A percentile compares a stretch with the other conserved stretches of the same genome.
Evolutionary conservation across 2,113 vertebrate species (phyloP).

Genomic region (Panthera leo): DNA sequence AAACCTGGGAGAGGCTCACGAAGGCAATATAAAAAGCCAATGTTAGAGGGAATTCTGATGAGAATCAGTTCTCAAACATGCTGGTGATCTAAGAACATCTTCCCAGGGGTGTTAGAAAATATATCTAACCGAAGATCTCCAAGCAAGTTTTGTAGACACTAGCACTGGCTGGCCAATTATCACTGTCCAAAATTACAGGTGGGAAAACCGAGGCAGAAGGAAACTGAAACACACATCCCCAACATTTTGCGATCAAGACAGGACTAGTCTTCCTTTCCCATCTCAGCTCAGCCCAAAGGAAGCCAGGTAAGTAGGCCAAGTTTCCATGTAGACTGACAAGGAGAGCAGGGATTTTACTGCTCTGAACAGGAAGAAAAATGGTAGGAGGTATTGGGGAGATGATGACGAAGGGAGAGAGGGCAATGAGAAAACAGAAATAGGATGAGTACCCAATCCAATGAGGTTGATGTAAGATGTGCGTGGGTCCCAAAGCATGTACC

Average conservation of each 20-base stretch:
- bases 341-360: neutral
- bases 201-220: neutral
- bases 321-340: neutral
- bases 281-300: neutral
- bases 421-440: neutral
- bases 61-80: neutral
- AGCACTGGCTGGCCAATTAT: neutral
- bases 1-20: neutral
- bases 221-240: neutral
- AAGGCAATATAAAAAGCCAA: neutral
- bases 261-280: neutral
- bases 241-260: neutral
- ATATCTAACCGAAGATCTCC: neutral
- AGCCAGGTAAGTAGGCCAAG: neutral
- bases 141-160: neutral
- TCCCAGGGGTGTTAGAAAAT: neutral
- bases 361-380: neutral
- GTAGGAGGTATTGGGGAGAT: neutral
- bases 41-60: neutral
- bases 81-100: neutral
- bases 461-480: neutral
- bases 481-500: rapidly evolving
- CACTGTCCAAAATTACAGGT: neutral
- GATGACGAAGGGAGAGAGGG: neutral
- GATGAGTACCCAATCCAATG: neutral